phyloP scores from a whole-genome alignment of 2,113 vertebrate genomes.

The Ahaetulla prasina region DNA sequence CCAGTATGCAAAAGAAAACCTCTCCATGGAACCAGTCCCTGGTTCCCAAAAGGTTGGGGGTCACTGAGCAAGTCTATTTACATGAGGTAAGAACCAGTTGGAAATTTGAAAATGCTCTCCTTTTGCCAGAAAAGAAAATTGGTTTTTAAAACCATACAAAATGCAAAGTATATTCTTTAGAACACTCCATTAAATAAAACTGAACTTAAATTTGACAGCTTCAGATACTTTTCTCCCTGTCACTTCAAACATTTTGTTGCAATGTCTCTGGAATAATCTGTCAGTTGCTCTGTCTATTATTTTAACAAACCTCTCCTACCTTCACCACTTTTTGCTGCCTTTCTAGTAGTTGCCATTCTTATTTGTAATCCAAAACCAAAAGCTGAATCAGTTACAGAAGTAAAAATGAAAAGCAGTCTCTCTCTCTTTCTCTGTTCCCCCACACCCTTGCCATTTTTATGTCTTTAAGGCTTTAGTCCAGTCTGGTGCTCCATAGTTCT shows the following conservation, averaged over 20 bases:
- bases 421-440: neutral
- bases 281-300: neutral
- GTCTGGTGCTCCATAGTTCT: no score
- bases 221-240: neutral
- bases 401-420: neutral
- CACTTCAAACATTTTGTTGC: neutral
- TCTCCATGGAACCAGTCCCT: no score
- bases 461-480: no score
- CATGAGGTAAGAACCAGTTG: neutral
- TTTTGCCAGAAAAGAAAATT: neutral
- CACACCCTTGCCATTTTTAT: no score
- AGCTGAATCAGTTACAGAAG: neutral
- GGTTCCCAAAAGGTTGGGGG: no score
- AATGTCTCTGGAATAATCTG: neutral
- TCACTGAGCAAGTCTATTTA: neutral
- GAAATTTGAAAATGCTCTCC: neutral
- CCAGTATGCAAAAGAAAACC: no score
- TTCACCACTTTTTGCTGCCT: neutral
- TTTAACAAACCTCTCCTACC: neutral
- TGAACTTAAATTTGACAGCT: neutral
- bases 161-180: neutral
- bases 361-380: neutral
- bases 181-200: neutral
- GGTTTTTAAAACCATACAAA: slow-evolving; percentile 9
- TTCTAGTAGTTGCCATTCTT: neutral